phyloP scores from a whole-genome alignment of 1,140 invertebrate genomes.

The Apis cerana region DNA sequence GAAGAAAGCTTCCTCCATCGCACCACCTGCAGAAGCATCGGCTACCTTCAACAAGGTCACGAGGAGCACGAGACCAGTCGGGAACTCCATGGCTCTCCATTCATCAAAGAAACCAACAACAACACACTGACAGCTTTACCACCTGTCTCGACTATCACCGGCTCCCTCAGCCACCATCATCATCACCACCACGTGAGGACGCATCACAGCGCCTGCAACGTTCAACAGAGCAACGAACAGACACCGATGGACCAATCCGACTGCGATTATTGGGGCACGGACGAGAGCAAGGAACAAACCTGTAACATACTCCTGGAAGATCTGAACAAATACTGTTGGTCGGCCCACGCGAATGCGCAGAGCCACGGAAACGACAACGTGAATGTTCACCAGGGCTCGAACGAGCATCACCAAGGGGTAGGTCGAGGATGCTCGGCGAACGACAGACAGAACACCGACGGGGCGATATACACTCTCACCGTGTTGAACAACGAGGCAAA shows the following conservation, averaged over 20 bases:
- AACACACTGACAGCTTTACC: constrained; percentile 81
- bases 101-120: constrained; percentile 87
- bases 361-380: constrained; percentile 52
- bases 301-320: constrained; percentile 89
- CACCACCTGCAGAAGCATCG: constrained; percentile 68
- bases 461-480: constrained; percentile 83
- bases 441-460: constrained; percentile 81
- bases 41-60: constrained; percentile 70
- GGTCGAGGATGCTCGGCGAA: constrained; percentile 61
- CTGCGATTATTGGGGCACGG: constrained; percentile 87
- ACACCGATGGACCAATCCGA: constrained; percentile 78
- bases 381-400: constrained; percentile 51
- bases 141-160: constrained; percentile 77
- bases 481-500: constrained; percentile 82
- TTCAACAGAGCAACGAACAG: constrained; percentile 67
- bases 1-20: constrained; percentile 76
- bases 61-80: constrained; percentile 69
- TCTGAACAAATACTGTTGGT: constrained; percentile 91
- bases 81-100: constrained; percentile 72
- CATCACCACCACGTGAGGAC: constrained; percentile 68
- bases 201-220: constrained; percentile 63
- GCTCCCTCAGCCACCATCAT: constrained; percentile 77
- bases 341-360: constrained; percentile 64
- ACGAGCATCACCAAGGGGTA: constrained; percentile 56
- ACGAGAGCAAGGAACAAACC: constrained; percentile 84